These are phyloP conservation scores for Pao palembangensis DNA, from an alignment of 2,113 vertebrate genomes.

Conservation along the genomic window DNA sequence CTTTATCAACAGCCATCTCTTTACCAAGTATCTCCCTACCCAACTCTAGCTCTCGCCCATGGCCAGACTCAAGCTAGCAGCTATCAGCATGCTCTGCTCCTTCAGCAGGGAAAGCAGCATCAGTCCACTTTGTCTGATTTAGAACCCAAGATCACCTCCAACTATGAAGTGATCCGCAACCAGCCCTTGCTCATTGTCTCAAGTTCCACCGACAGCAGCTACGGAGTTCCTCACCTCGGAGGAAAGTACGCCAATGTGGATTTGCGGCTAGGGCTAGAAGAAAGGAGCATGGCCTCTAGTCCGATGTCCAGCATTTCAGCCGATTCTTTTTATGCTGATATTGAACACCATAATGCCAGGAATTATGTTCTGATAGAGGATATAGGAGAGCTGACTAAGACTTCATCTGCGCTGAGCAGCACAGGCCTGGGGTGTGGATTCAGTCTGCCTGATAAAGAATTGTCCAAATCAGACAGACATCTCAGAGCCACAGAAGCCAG, in stretches of 20 bases:
- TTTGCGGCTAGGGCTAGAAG: slow-evolving; percentile 89
- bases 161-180: slow-evolving; percentile 93
- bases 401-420: slow-evolving; percentile 79
- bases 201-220: slow-evolving; percentile 86
- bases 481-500: slow-evolving; percentile 86
- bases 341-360: slow-evolving; percentile 88
- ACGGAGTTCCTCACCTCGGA: slow-evolving; percentile 84
- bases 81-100: slow-evolving; percentile 87
- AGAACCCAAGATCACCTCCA: slow-evolving; percentile 91
- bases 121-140: slow-evolving; percentile 85
- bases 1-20: slow-evolving; percentile 89
- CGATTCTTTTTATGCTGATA: slow-evolving; percentile 96
- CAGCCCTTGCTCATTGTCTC: slow-evolving; percentile 93
- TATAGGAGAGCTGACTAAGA: slow-evolving; percentile 93
- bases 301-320: slow-evolving; percentile 97
- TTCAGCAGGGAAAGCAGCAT: slow-evolving; percentile 88
- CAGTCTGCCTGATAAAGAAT: slow-evolving; percentile 91
- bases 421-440: slow-evolving; percentile 83
- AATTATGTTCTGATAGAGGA: slow-evolving; percentile 97
- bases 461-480: slow-evolving; percentile 89
- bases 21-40: slow-evolving; percentile 91
- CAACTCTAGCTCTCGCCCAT: slow-evolving; percentile 80
- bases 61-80: slow-evolving; percentile 81
- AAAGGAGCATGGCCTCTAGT: slow-evolving; percentile 92
- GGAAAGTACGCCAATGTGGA: slow-evolving; percentile 91